Conservation (phyloP, 2,888 invertebrate species). For the Netelia melanura region DNA sequence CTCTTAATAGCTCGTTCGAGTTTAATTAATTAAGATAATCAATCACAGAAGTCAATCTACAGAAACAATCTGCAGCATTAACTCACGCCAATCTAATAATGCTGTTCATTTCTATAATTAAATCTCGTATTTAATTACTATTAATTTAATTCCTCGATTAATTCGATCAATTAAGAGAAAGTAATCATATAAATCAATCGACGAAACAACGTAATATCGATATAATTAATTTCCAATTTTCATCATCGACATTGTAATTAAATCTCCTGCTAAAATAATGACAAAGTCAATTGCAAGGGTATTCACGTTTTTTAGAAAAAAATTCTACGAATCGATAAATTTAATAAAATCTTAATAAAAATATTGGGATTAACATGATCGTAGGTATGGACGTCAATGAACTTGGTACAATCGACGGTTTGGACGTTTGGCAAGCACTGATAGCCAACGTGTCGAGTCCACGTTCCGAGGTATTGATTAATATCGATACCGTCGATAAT, state of each 20-base stretch:
- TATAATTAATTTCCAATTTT: too few species aligned
- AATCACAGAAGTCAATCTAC: background rate
- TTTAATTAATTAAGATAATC: background rate
- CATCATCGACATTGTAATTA: too few species aligned
- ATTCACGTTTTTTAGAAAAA: too few species aligned
- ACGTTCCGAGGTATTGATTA: slow-evolving; percentile 87
- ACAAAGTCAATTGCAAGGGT: too few species aligned
- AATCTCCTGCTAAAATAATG: too few species aligned
- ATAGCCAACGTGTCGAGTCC: slow-evolving; percentile 84
- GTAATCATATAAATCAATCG: too few species aligned
- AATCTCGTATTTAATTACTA: too few species aligned
- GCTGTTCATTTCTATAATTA: background rate
- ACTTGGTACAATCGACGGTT: slow-evolving; percentile 87
- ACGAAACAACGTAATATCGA: too few species aligned
- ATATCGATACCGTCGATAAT: slow-evolving; percentile 86
- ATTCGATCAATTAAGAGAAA: too few species aligned
- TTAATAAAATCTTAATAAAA: background rate
- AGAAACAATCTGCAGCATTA: background rate
- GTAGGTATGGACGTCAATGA: slow-evolving; percentile 83
- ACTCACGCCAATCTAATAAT: background rate
- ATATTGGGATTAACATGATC: background rate
- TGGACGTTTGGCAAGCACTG: slow-evolving; percentile 86
- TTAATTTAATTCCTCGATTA: too few species aligned
- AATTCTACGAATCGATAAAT: background rate
- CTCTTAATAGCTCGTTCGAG: background rate